A percentile compares a stretch with the other conserved stretches of the same genome.
phyloP scores from a whole-genome alignment of 2,888 invertebrate genomes.

The Ectropis crepuscularia region DNA sequence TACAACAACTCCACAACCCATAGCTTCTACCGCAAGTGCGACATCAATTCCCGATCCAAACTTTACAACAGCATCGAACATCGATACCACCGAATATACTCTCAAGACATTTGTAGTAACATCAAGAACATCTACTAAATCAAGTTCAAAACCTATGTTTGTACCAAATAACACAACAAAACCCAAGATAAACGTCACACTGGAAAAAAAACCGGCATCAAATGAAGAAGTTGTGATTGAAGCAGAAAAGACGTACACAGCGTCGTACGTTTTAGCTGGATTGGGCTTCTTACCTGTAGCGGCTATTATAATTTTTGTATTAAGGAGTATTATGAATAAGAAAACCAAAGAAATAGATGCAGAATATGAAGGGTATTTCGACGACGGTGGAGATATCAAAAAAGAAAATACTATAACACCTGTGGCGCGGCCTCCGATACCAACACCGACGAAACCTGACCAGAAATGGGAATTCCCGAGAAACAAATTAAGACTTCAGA shows the following conservation, averaged over 20 bases:
- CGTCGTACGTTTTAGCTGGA: conserved; percentile 86
- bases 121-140: conserved; percentile 76
- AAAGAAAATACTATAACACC: conserved; percentile 81
- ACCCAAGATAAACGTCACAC: conserved; percentile 55
- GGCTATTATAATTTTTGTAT: conserved; percentile 83
- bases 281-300: conserved; percentile 85
- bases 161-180: conserved; percentile 51
- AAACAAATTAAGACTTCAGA: conserved; percentile 90
- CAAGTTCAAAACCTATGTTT: conserved; percentile 60
- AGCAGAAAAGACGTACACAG: conserved; percentile 85
- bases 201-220: conserved; percentile 50
- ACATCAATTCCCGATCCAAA: conserved; percentile 25
- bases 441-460: conserved; percentile 82
- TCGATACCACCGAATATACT: conserved; percentile 50
- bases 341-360: conserved; percentile 83
- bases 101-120: conserved; percentile 69
- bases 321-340: conserved; percentile 82
- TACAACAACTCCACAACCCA: conserved; percentile 49
- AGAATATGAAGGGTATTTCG: conserved; percentile 86
- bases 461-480: conserved; percentile 91
- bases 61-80: conserved; percentile 42
- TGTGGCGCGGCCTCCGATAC: conserved; percentile 83
- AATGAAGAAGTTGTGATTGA: conserved; percentile 84
- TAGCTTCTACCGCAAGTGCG: conserved; percentile 17
- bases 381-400: conserved; percentile 82